Conservation (phyloP, 2,888 invertebrate genomes). For the Vesta saturnalis region DNA sequence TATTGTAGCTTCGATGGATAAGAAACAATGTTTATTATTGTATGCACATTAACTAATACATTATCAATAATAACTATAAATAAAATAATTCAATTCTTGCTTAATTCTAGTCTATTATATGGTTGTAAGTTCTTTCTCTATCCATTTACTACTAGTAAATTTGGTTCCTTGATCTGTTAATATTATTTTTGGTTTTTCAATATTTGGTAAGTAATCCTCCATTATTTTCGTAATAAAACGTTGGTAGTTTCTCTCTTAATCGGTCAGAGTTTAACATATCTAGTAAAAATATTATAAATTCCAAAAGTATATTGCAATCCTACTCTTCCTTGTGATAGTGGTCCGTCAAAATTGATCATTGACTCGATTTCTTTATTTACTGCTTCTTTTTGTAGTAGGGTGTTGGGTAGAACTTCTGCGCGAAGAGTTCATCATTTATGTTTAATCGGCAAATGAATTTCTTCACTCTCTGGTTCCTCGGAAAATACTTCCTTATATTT, state of each 20-base stretch:
- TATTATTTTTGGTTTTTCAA: background rate
- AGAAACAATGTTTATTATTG: too few relatives aligned
- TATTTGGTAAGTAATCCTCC: background rate
- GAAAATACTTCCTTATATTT: slow-evolving; percentile 6
- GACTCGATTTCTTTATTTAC: background rate
- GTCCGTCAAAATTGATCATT: background rate
- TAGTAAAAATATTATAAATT: slow-evolving; percentile 1
- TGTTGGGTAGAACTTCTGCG: background rate
- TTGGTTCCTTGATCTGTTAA: slow-evolving; percentile 9
- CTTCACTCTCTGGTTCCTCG: background rate
- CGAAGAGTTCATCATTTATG: background rate
- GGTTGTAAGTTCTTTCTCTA: too few relatives aligned
- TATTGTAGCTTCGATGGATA: too few relatives aligned
- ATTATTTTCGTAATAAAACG: background rate
- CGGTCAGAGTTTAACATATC: too few relatives aligned
- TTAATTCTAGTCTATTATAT: too few relatives aligned
- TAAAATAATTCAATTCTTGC: too few relatives aligned
- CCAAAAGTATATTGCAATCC: background rate
- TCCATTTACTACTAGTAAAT: slow-evolving; percentile 1
- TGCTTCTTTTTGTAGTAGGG: background rate
- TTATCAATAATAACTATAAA: too few relatives aligned
- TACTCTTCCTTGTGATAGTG: background rate
- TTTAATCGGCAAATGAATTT: background rate
- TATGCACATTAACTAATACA: too few relatives aligned
- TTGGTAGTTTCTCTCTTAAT: background rate